Conservation (phyloP, 2,888 invertebrate genomes). For the Heteropelma amictum region DNA sequence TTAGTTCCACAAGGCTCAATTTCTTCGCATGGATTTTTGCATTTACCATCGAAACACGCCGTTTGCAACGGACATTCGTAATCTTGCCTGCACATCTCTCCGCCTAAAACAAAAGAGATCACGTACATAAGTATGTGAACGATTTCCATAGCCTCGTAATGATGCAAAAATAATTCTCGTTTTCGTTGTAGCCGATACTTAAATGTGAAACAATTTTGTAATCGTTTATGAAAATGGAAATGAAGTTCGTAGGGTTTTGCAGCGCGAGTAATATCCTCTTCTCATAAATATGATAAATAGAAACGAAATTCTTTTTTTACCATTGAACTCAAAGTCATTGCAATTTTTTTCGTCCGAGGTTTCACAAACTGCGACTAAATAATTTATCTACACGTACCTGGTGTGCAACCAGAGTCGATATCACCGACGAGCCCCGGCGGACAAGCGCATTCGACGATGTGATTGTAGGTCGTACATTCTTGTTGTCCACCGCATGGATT, state of each 20-base stretch:
- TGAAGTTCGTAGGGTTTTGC: too few relatives aligned
- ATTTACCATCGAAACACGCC: conserved; percentile 89
- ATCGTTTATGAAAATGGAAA: too few relatives aligned
- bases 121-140: background rate
- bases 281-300: too few relatives aligned
- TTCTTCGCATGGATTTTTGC: conserved; percentile 89
- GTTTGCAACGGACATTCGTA: conserved; percentile 90
- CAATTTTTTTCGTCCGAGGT: too few relatives aligned
- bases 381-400: conserved; percentile 71
- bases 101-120: conserved; percentile 68
- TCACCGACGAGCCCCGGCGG: conserved; percentile 87
- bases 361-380: too few relatives aligned
- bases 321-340: too few relatives aligned
- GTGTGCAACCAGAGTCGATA: conserved; percentile 82
- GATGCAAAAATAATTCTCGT: background rate
- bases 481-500: conserved; percentile 87
- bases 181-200: too few relatives aligned
- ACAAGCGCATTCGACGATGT: conserved; percentile 89
- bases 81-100: conserved; percentile 86
- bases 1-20: conserved; percentile 90
- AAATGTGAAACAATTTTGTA: too few relatives aligned
- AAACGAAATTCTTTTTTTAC: too few relatives aligned
- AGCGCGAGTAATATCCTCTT: too few relatives aligned
- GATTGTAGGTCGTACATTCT: conserved; percentile 87
- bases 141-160: background rate